Base-by-base conservation (phyloP, 2,113 vertebrate species). In the Neogale vison region DNA sequence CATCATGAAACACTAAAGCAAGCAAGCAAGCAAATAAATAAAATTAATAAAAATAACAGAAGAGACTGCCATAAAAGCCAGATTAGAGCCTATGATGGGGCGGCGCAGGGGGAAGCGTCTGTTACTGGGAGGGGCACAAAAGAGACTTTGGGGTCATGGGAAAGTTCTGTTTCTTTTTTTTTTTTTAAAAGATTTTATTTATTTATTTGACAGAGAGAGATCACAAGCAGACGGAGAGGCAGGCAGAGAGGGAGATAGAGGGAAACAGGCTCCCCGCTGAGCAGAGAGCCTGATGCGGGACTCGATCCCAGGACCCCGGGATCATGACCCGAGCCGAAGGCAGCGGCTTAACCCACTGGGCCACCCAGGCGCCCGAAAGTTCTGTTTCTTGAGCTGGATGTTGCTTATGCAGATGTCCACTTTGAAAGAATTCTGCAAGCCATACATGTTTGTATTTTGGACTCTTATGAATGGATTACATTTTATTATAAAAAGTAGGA, bases 101-200 rank as follows among this genome's bases (percentile, higher is more conserved):
- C 4, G 23, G 2, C 6, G 80, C 17, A 3, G 42, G 20, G 20
- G 57, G 20, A 88, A 13, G 17, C 15, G 31, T 42, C 0, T 47
- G 39, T 45, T 47, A 61, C 7, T 47, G 24, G 42, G 93, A 3
- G 17, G 47, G 17, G 34, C 15, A 42, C 65, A 65, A 14, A 26
- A 39, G 12, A 76, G 50, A 6, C 31, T 67, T 6, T 6, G 11
- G 36, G 52, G 59, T 18, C 3, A 1, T 34, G 12, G 47, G 34
- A 39, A 77, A 77, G 47, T 26, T 79, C n/a, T 69, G 23, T 55
- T 45, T 79, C 59, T 77, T 45, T n/a, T n/a, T n/a, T n/a, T n/a
- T n/a, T n/a, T n/a, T n/a, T n/a, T n/a, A n/a, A n/a, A n/a, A n/a
- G n/a, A n/a, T n/a, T n/a, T n/a, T n/a, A n/a, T n/a, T n/a, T n/a